Evolutionary conservation across 2,113 vertebrate species (phyloP), one percentile per base, ranked within the genome.

Genomic region (Tinamus guttatus): DNA sequence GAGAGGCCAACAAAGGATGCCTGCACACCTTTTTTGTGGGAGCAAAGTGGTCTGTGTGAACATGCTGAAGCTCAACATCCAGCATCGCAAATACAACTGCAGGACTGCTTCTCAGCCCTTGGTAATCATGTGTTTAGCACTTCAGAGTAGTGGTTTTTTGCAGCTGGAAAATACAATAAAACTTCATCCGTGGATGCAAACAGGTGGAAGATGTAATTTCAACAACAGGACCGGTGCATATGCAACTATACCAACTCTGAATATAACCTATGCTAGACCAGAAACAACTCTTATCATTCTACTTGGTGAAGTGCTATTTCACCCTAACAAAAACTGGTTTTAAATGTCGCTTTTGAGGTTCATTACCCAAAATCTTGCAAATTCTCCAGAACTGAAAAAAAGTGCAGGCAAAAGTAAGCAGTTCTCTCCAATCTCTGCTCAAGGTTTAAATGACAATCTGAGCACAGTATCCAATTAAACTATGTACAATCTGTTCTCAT

Each of bases 141-240:
- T 30, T 81, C 69, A 58, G 34, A 65, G 19, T 30, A 45, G 27
- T 62, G 54, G 7, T 36, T 24, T 63, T 62, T 25, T 15, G 21
- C 24, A 79, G 51, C 17, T 74, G 59, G 0, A 3, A 4, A 74
- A 41, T n/a, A 62, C 45, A 82, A 43, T 7, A 5, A 89, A 89
- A 74, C 27, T 65, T 85, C 54, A 81, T 36, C 27, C n/a, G 25
- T 58, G 45, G 28, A 21, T 60, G 9, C 32, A 68, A 81, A 74
- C 12, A 40, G 17, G 41, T 17, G 30, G 27, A 83, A 83, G 36
- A 45, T 38, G 65, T 56, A 78, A 34, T 18, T 76, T 81, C 70
- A 65, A 19, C 47, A 40, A 5, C 15, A 10, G n/a, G 49, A 69
- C 11, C 0, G 0, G 6, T n/a, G 0, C 36, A 73, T 34, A 22